Evolutionary conservation across 37 sponge, comb jelly and placozoan genomes (phyloP), one percentile per base, ranked within the genome.

Genomic region (Eunapius fragilis): DNA sequence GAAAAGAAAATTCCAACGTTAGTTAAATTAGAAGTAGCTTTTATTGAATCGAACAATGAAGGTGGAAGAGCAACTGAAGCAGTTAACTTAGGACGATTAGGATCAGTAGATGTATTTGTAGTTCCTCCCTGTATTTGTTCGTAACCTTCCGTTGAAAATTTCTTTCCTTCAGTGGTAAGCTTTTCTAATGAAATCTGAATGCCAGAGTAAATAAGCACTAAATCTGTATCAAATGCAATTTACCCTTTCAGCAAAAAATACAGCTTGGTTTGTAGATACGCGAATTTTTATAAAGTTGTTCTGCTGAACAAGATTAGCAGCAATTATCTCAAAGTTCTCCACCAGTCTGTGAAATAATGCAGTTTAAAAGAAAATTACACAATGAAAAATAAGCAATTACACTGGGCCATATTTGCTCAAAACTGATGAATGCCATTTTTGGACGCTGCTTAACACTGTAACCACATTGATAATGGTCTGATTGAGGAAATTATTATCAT

Each of bases 261-360:
- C 26, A 17, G 81, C 17, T 31, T 81, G 36, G 10, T 81, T 77
- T 81, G 74, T 28, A 67, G 70, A 23, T 14, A 85, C 36, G 0
- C 10, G 22, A n/a, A 76, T 22, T 30, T 22, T n/a, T n/a, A 23
- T 37, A 25, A 85, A 85, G 34, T 85, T 75, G 2, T 75, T 26
- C 67, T 81, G 77, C 4, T 37, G 33, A 26, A 70, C 76, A 3
- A 85, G 80, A 77, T 74, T 85, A 12, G 32, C 22, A 70, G 76
- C 70, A 30, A 90, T 76, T 0, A 70, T 69, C 68, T 90, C 90
- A 90, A 85, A 85, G 2, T 77, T 75, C 36, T 75, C 26, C 13
- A 90, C 77, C 32, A 85, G 2, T 7, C 90, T 90, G 47, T 69
- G 22, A 19, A 58, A 58, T 58, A 58, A 58, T 58, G 14, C 14